phyloP scores from a whole-genome alignment of 2,888 invertebrate genomes.

The Shargacucullia verbasci region DNA sequence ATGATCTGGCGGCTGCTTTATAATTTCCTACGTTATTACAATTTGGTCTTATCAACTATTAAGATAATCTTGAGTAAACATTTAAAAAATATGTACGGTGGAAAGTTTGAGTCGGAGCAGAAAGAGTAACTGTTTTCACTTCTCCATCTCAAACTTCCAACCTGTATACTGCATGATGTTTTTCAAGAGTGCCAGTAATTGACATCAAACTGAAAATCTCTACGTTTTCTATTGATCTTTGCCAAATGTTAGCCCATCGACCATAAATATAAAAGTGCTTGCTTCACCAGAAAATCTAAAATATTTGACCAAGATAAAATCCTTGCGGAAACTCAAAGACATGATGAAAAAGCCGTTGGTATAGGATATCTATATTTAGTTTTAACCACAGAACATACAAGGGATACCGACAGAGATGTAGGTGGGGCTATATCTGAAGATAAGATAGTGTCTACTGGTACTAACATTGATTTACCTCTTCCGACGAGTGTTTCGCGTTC shows the following conservation, averaged over 20 bases:
- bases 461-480: constrained; percentile 19
- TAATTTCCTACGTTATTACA: neutral
- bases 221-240: too few species aligned
- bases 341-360: neutral
- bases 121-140: too few species aligned
- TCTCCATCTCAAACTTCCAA: too few species aligned
- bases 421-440: constrained; percentile 10
- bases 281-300: constrained; percentile 29
- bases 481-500: constrained; percentile 5
- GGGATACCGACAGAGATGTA: constrained; percentile 15
- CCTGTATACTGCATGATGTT: too few species aligned
- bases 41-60: neutral
- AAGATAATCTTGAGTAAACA: too few species aligned
- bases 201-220: too few species aligned
- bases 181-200: too few species aligned
- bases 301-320: constrained; percentile 31
- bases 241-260: too few species aligned
- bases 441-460: constrained; percentile 17
- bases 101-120: too few species aligned
- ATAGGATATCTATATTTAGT: constrained; percentile 3
- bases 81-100: too few species aligned
- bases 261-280: neutral
- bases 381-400: constrained; percentile 8
- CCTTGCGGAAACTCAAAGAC: constrained; percentile 23
- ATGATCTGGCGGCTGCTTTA: neutral